Percentiles rank a stretch among this genome's conserved stretches.
Evolutionary conservation across 2,113 vertebrate genomes (phyloP).

Genomic region (Herpetotheres cachinnans): DNA sequence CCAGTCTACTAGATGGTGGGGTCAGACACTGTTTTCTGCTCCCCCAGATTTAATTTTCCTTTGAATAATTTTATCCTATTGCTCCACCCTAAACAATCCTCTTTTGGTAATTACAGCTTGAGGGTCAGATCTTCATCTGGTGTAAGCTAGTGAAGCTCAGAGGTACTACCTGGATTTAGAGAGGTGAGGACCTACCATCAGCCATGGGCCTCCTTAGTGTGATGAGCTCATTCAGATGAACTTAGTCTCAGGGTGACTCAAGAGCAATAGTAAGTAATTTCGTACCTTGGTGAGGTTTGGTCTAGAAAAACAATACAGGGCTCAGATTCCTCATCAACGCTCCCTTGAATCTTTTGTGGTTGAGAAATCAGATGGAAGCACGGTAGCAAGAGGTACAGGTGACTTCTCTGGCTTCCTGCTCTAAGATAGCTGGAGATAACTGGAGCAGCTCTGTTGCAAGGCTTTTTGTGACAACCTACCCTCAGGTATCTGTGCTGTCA

Average conservation of each 20-base stretch:
- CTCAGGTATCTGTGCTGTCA: rapidly evolving
- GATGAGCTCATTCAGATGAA: neutral
- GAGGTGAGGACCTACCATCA: neutral
- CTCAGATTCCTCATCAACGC: neutral
- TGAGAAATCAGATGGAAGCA: neutral
- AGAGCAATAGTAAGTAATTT: neutral
- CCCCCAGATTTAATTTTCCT: neutral
- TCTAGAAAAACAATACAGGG: neutral
- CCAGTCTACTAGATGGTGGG: neutral
- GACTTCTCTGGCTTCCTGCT: neutral
- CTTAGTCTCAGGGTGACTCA: neutral
- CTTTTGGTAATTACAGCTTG: neutral
- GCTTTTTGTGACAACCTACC: neutral
- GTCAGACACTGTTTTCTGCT: neutral
- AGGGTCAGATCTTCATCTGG: neutral
- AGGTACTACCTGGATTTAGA: neutral
- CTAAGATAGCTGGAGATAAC: neutral
- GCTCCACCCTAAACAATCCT: slow-evolving; percentile 3
- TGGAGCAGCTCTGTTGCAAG: neutral
- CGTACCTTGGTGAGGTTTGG: neutral
- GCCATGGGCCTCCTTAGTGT: rapidly evolving
- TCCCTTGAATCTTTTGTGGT: neutral
- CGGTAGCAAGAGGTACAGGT: neutral
- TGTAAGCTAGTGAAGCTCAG: neutral
- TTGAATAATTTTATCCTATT: neutral